phyloP scores from a whole-genome alignment of 2,113 vertebrate species.

The Hemiscyllium ocellatum region DNA sequence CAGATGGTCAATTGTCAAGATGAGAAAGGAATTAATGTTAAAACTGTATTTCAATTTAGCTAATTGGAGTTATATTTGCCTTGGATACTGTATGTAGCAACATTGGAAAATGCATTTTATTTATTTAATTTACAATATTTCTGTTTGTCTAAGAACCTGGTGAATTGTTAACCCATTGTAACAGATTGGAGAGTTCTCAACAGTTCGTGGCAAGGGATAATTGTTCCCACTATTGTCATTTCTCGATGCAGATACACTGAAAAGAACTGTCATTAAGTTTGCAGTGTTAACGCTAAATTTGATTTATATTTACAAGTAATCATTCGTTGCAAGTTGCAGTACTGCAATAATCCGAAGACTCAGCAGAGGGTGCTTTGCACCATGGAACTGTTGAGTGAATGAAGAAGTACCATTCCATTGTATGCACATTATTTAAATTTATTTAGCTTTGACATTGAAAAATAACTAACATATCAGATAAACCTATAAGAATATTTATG shows the following conservation, averaged over 20 bases:
- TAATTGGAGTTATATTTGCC: not conserved
- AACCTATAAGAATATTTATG: not conserved
- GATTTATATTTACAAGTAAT: not conserved
- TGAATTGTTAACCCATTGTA: not conserved
- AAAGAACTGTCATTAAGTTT: not conserved
- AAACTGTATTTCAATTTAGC: not conserved
- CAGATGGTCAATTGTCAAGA: not conserved
- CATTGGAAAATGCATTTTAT: not conserved
- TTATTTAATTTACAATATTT: not conserved
- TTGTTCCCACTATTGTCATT: not conserved
- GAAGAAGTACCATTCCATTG: not conserved
- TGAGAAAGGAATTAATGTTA: not conserved
- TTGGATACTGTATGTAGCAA: not conserved
- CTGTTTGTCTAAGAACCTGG: not conserved
- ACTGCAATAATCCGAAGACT: not conserved
- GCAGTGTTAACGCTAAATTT: not conserved
- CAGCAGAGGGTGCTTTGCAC: constrained; percentile 25
- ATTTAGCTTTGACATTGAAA: not conserved
- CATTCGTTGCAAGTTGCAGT: not conserved
- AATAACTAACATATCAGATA: not conserved
- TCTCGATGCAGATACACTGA: not conserved
- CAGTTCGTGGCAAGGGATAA: not conserved
- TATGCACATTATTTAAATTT: not conserved
- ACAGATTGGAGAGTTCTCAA: not conserved
- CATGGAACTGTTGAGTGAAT: not conserved